Conservation (phyloP, 2,888 invertebrate genomes). For the Lasioglossum lativentre region DNA sequence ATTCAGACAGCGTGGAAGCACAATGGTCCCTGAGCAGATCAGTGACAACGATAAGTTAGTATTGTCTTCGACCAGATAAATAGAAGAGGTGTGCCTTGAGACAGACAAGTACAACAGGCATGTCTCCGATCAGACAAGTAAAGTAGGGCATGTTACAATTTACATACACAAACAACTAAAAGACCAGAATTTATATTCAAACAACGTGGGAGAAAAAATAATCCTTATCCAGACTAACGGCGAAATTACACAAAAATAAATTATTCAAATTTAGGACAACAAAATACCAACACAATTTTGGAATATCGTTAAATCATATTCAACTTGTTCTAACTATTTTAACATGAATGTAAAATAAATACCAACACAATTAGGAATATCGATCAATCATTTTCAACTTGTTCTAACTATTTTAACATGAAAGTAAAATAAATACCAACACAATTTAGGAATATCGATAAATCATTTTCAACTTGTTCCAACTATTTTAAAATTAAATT, state of each 20-base stretch:
- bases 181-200: not conserved
- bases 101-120: not conserved
- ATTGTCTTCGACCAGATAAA: slow-evolving; percentile 3
- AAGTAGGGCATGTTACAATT: not conserved
- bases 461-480: no score
- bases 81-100: slow-evolving; percentile 4
- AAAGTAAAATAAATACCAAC: no score
- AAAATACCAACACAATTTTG: no score
- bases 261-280: no score
- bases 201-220: not conserved
- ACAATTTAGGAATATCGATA: no score
- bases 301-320: no score
- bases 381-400: no score
- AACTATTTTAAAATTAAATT: no score
- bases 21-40: not conserved
- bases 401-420: no score
- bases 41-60: not conserved
- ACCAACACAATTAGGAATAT: no score
- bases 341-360: no score
- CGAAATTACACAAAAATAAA: not conserved
- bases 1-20: not conserved
- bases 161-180: not conserved
- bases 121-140: not conserved
- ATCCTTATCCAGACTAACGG: not conserved
- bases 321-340: no score